Evolutionary conservation across 2,888 invertebrate species (phyloP).

Genomic region (Drosophila gaucha): DNA sequence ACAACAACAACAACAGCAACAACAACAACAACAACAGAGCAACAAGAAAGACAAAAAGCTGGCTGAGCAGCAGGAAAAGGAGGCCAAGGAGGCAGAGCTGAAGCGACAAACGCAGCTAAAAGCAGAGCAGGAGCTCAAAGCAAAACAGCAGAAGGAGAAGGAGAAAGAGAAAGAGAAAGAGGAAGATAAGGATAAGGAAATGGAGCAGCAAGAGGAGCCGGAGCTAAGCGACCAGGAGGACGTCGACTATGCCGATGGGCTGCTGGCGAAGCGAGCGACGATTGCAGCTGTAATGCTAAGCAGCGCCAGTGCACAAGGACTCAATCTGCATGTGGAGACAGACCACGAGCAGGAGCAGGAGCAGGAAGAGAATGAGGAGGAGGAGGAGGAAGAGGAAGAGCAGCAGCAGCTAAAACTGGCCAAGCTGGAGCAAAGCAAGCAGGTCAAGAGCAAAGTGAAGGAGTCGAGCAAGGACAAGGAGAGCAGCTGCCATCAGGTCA

Average conservation of each 20-base stretch:
- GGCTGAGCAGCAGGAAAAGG: too few species aligned
- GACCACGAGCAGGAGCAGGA: neutral
- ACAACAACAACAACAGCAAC: slow-evolving; percentile 14
- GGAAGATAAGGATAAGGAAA: neutral
- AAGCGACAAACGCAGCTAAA: slow-evolving; percentile 17
- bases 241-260: slow-evolving; percentile 55
- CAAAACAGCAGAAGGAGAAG: neutral
- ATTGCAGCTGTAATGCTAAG: slow-evolving; percentile 59
- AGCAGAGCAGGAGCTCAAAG: neutral
- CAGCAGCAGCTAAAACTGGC: neutral
- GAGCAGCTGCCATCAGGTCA: slow-evolving; percentile 11
- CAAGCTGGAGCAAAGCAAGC: slow-evolving; percentile 2
- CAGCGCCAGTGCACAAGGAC: slow-evolving; percentile 67
- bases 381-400: neutral
- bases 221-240: neutral
- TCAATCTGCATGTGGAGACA: slow-evolving; percentile 55
- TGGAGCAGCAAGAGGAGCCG: neutral
- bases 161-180: neutral
- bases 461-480: neutral
- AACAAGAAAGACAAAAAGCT: slow-evolving; percentile 28
- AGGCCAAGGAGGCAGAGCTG: slow-evolving; percentile 20
- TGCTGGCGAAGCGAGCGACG: slow-evolving; percentile 55
- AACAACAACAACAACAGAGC: slow-evolving; percentile 19
- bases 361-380: neutral
- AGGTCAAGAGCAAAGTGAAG: slow-evolving; percentile 1